Conservation (phyloP, 2,113 vertebrate genomes). For the Oncorhynchus keta region DNA sequence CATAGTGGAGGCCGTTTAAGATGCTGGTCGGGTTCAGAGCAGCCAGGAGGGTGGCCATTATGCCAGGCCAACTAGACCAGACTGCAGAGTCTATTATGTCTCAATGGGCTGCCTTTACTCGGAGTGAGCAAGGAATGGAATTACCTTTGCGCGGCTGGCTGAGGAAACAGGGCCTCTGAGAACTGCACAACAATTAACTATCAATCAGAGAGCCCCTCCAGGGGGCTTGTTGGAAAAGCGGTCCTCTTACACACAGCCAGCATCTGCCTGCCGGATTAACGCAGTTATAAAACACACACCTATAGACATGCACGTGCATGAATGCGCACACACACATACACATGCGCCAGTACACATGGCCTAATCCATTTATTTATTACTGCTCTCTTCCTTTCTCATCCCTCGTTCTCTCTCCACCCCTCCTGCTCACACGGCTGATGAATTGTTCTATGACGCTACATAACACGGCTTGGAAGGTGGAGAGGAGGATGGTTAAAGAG, state of each 20-base stretch:
- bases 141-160: neutral
- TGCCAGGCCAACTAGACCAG: neutral
- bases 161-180: neutral
- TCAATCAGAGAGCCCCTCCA: constrained; percentile 3
- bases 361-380: neutral
- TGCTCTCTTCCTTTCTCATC: too few species aligned
- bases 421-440: neutral
- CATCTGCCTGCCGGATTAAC: neutral
- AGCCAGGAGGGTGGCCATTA: neutral
- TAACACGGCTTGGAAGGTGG: neutral
- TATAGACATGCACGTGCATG: neutral
- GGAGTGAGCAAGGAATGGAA: neutral
- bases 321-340: neutral
- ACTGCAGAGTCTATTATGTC: neutral
- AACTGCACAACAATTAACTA: neutral
- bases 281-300: neutral
- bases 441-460: neutral
- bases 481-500: too few species aligned
- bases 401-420: neutral
- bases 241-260: neutral
- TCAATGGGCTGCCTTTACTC: neutral
- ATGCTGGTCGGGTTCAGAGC: neutral
- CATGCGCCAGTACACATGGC: neutral
- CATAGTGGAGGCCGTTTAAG: too few species aligned
- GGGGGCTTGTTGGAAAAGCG: neutral